These are phyloP conservation scores for Enchytraeus crypticus DNA, from an alignment of 2,888 invertebrate genomes.

Conservation along the genomic window DNA sequence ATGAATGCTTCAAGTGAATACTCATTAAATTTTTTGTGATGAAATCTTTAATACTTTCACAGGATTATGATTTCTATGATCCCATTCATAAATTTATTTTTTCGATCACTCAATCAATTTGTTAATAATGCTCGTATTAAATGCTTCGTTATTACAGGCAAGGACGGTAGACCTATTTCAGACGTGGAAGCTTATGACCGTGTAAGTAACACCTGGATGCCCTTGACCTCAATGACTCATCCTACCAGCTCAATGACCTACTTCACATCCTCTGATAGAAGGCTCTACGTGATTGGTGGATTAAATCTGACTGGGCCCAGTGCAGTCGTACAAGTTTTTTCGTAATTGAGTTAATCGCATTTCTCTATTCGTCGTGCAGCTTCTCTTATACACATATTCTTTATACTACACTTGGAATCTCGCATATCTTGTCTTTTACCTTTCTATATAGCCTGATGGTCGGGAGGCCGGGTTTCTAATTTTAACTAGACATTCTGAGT, in stretches of 20 bases:
- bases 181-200: constrained; percentile 37
- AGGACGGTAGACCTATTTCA: constrained; percentile 37
- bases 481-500: too few species aligned
- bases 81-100: neutral
- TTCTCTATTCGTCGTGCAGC: too few species aligned
- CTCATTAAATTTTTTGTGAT: neutral
- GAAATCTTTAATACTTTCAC: too few species aligned
- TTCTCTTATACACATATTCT: too few species aligned
- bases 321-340: neutral
- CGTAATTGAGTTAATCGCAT: too few species aligned
- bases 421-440: too few species aligned
- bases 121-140: neutral
- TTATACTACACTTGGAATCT: too few species aligned
- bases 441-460: too few species aligned
- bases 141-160: constrained; percentile 34
- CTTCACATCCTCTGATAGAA: neutral
- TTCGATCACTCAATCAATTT: neutral
- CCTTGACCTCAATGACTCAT: constrained; percentile 32
- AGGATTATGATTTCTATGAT: too few species aligned
- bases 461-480: too few species aligned
- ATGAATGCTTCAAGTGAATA: neutral
- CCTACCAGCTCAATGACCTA: constrained; percentile 35
- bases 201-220: constrained; percentile 35
- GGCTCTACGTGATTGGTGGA: neutral
- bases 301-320: neutral